Base-by-base conservation (phyloP, 1,140 invertebrate species). In the Drosophila mauritiana region DNA sequence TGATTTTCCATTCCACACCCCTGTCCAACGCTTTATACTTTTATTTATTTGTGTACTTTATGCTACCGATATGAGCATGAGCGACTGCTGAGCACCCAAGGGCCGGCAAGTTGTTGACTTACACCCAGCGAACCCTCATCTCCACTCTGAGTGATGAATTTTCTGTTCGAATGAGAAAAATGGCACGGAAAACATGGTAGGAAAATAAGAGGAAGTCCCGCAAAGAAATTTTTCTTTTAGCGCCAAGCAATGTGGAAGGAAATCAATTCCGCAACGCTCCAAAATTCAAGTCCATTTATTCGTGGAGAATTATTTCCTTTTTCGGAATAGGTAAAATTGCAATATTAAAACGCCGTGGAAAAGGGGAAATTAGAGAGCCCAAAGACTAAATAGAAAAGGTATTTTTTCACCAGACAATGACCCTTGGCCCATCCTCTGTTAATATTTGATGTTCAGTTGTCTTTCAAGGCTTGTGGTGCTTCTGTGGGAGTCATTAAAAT, bases 1-100 rank as follows among this genome's bases (percentile, higher is more conserved):
- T 42, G 17, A 11, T 22, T 46, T 10, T 34, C 27, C 17, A n/a
- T 10, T 27, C 10, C 22, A 17, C 48, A 25, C 13, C n/a, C 36
- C 8, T 12, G 13, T n/a, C 46, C 36, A 20, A 45, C 20, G 78
- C 54, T 75, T 72, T 83, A 73, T 89, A 65, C 73, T 78, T 85
- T 89, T 80, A 89, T 89, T 84, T 89, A 80, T 84, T 89, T 88
- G 77, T 88, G 67, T 84, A 74, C 84, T 86, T 88, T 86, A 63
- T 88, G 75, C 79, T 48, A 79, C 83, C 83, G 67, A 88, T 82
- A 82, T 63, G 64, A 59, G 55, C 43, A 82, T 63, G 61, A 59
- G 55, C 43, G 43, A 43, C 42, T 34, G 49, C 27, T 13, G 34
- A 58, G 53, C 52, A 78, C 81, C 58, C 15, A 64, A 53, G 51